Conservation (phyloP, 2,113 vertebrate genomes). For the Actenoides hombroni region DNA sequence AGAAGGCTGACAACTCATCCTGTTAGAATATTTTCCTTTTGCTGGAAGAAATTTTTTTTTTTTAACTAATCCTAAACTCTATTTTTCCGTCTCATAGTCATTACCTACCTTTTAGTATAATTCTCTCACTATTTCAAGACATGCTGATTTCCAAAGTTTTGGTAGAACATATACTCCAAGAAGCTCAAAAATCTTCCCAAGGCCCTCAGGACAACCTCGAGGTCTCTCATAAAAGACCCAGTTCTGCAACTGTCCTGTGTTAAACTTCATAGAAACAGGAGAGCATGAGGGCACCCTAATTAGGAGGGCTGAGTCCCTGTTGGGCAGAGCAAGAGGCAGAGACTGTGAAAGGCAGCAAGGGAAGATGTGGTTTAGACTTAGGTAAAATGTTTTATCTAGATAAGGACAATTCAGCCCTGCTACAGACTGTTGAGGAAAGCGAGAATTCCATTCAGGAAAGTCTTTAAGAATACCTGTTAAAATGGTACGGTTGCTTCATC, state of each 20-base stretch:
- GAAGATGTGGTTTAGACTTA: not conserved
- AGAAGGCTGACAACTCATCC: not conserved
- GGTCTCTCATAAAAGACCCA: not conserved
- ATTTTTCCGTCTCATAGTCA: not conserved
- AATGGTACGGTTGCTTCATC: not conserved
- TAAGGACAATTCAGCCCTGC: not conserved
- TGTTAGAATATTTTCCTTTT: not conserved
- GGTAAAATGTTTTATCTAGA: not conserved
- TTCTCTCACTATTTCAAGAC: not conserved
- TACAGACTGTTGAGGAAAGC: not conserved
- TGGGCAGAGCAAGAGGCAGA: not conserved
- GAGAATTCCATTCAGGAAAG: not conserved
- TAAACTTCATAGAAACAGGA: not conserved
- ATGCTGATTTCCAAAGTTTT: not conserved
- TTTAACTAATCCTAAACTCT: not conserved
- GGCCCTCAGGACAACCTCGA: not conserved
- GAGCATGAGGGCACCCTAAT: not conserved
- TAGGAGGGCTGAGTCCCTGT: not conserved
- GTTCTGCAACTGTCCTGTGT: not conserved
- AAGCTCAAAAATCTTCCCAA: not conserved
- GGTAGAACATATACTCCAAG: not conserved
- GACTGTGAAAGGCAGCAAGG: not conserved
- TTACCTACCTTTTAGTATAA: not conserved
- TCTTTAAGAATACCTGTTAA: not conserved
- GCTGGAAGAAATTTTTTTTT: not conserved